phyloP scores from a whole-genome alignment of 1,140 invertebrate genomes.

The Atopsyche davidsoni region DNA sequence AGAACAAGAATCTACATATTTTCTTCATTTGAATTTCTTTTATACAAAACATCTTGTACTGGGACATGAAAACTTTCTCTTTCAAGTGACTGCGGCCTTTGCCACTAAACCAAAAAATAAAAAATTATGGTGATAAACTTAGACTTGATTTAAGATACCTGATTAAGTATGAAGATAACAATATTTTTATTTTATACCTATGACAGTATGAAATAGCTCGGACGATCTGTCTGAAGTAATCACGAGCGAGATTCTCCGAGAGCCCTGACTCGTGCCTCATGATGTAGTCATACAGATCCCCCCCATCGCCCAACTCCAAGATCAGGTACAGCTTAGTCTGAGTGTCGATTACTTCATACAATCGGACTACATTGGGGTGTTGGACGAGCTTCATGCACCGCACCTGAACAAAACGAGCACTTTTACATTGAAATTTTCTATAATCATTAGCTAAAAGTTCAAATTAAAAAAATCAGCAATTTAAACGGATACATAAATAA shows the following conservation, averaged over 20 bases:
- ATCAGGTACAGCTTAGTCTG: constrained; percentile 94
- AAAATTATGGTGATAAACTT: background rate
- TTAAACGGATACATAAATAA: too few relatives aligned
- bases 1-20: too few relatives aligned
- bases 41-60: too few relatives aligned
- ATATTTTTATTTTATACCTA: constrained; percentile 54
- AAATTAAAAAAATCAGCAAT: too few relatives aligned
- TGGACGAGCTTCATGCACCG: constrained; percentile 99
- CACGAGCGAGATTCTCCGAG: constrained; percentile 73
- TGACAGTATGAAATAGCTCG: constrained; percentile 98
- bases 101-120: too few relatives aligned
- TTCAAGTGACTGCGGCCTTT: too few relatives aligned
- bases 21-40: too few relatives aligned
- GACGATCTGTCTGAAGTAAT: constrained; percentile 94
- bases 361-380: constrained; percentile 94
- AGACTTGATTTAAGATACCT: background rate
- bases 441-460: too few relatives aligned
- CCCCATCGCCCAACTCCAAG: constrained; percentile 95
- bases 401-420: constrained; percentile 56
- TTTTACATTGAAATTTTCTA: too few relatives aligned
- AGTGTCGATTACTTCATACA: constrained; percentile 99
- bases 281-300: constrained; percentile 99
- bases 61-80: too few relatives aligned
- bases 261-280: constrained; percentile 88
- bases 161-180: background rate